phyloP scores from a whole-genome alignment of 2,113 vertebrate genomes.

The Apeltes quadracus region DNA sequence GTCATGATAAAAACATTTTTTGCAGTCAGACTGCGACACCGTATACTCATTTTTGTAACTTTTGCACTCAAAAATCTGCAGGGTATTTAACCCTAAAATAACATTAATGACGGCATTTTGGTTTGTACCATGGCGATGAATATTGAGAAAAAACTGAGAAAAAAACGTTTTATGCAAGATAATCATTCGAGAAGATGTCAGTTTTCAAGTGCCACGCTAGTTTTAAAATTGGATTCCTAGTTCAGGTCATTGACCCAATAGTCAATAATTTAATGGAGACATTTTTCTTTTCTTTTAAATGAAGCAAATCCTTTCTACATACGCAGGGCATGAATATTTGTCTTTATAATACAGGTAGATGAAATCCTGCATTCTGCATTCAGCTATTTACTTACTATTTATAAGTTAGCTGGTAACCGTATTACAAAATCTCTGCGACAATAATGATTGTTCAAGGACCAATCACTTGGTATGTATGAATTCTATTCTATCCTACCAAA shows the following conservation, averaged over 20 bases:
- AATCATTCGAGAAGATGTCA: background rate
- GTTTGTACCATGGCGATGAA: background rate
- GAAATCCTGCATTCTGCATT: too few relatives aligned
- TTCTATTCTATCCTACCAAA: slow-evolving; percentile 27
- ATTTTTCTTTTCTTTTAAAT: background rate
- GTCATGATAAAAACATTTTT: slow-evolving; percentile 16
- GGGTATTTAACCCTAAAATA: background rate
- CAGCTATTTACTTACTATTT: too few relatives aligned
- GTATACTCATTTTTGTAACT: background rate
- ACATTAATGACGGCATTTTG: background rate
- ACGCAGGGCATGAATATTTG: background rate
- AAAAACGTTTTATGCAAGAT: background rate
- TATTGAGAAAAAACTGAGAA: too few relatives aligned
- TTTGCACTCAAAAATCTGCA: slow-evolving; percentile 5
- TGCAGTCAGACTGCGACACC: background rate
- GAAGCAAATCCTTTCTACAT: background rate
- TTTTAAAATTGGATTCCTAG: background rate
- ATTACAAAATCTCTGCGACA: slow-evolving; percentile 11
- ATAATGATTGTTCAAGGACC: slow-evolving; percentile 16
- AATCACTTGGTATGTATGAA: slow-evolving; percentile 22
- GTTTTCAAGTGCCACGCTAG: slow-evolving; percentile 1
- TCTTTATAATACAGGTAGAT: too few relatives aligned
- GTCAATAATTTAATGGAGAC: background rate
- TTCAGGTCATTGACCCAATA: background rate
- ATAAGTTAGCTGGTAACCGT: too few relatives aligned